Evolutionary conservation across 2,888 invertebrate genomes (phyloP).

Genomic region (Sesamia inferens): DNA sequence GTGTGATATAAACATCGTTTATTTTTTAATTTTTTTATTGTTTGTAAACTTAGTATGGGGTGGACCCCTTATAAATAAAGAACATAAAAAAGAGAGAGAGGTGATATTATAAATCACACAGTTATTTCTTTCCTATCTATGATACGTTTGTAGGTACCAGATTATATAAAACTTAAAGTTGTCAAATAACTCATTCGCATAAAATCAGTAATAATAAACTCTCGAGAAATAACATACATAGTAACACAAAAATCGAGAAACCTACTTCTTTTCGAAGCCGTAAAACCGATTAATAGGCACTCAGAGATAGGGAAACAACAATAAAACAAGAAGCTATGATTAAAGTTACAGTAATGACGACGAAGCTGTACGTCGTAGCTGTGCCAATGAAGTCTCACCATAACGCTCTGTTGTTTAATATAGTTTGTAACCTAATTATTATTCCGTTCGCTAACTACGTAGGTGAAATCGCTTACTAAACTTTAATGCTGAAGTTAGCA

Average conservation of each 20-base stretch:
- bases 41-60: no score
- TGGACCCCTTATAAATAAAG: no score
- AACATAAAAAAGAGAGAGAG: neutral
- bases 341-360: constrained; percentile 35
- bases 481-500: constrained; percentile 39
- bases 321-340: constrained; percentile 28
- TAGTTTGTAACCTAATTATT: constrained; percentile 55
- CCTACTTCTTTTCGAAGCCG: constrained; percentile 12
- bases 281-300: constrained; percentile 26
- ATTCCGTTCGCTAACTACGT: constrained; percentile 52
- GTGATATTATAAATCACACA: neutral
- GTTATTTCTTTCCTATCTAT: neutral
- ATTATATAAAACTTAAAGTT: neutral
- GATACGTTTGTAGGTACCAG: neutral
- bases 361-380: neutral
- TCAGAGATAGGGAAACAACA: constrained; percentile 21
- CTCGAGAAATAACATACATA: neutral
- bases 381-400: constrained; percentile 24
- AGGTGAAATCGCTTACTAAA: constrained; percentile 51
- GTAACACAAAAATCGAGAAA: constrained; percentile 13
- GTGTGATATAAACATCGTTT: no score
- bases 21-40: no score
- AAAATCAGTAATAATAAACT: neutral
- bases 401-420: constrained; percentile 36
- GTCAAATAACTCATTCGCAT: neutral